Evolutionary conservation across 2,113 vertebrate genomes (phyloP).

Genomic region (Ptilorrhoa leucosticta): DNA sequence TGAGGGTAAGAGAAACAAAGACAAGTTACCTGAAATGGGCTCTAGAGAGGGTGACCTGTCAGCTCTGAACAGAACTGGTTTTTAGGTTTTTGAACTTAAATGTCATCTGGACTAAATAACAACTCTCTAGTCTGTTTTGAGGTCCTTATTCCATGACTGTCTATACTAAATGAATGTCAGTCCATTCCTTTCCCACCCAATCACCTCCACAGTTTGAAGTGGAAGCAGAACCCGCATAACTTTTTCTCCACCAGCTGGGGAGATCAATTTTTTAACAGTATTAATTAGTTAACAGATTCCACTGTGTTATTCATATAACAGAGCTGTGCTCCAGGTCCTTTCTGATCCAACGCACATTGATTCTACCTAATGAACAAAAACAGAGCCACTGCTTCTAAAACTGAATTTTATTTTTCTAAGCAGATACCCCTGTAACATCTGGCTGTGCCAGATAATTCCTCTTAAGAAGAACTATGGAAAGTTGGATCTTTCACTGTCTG

Average conservation of each 20-base stretch:
- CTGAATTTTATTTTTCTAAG: background rate
- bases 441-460: background rate
- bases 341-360: background rate
- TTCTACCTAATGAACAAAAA: background rate
- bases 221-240: rapidly evolving
- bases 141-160: background rate
- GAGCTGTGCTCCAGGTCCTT: background rate
- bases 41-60: background rate
- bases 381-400: background rate
- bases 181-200: background rate
- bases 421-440: background rate
- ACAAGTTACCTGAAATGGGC: background rate
- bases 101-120: background rate
- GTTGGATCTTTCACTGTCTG: background rate
- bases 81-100: background rate
- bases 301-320: background rate
- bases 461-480: background rate
- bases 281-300: background rate
- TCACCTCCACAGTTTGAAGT: background rate
- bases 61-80: background rate
- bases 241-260: background rate
- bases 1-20: background rate
- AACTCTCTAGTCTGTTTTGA: background rate
- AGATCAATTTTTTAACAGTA: background rate
- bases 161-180: background rate